Base-by-base conservation (phyloP, 2,888 invertebrate species). In the Drosophila subsilvestris region DNA sequence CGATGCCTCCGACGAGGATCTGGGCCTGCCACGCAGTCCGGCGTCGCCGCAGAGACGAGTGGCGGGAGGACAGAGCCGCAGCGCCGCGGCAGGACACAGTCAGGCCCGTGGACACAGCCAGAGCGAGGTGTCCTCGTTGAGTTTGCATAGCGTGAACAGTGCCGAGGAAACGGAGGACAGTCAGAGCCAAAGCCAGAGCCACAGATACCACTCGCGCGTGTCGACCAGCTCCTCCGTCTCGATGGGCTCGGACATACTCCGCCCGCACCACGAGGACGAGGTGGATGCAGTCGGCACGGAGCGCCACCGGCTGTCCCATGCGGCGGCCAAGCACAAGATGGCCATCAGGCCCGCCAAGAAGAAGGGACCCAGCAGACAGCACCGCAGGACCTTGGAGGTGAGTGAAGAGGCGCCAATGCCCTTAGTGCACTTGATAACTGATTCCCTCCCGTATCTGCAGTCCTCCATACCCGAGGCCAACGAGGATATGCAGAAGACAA, bases 271-370 rank as follows among this genome's bases (percentile, higher is more conserved):
- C n/a, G 71, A 70, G 17, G 92, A 91, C 56, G 91, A 91, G 37
- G 84, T 90, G 14, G 92, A 92, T 75, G 79, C 91, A 6, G 87
- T 90, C 45, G 86, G 90, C 44, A 75, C 81, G 14, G 86, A 90
- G 37, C 89, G 89, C 42, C 89, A 90, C 49, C 95, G 95, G 65
- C 93, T 96, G 82, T 96, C 95, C 88, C 96, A 96, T 92, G 95
- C 95, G 69, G 96, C 96, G 51, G 96, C 96, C 63, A 94, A 94
- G 81, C 96, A 96, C 93, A 95, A 95, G 92, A 96, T 96, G 93
- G 94, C 96, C 54, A 94, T 96, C 66, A 93, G 95, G 51, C 96
- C 96, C 25, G 94, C 95, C 73, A 94, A 96, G 81, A 96, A 95
- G 66, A 95, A 96, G 90, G 96, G 95, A 73, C 95, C 95, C 27